Conservation (phyloP, 2,113 vertebrate species). For the Lophura nycthemera region DNA sequence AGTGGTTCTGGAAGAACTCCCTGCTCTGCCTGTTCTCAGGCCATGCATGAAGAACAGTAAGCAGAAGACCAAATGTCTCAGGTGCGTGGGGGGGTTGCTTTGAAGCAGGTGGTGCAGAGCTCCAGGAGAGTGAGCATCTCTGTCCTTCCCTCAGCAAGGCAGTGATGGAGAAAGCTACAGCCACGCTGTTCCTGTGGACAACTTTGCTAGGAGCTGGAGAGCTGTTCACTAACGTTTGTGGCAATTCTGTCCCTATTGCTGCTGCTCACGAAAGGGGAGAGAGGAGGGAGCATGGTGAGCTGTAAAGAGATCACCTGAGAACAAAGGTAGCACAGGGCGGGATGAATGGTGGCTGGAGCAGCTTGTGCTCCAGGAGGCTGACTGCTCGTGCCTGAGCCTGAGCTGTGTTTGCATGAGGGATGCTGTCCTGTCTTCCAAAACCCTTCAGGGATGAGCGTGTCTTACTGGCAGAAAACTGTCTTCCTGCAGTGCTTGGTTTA, state of each 20-base stretch:
- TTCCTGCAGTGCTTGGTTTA: background rate
- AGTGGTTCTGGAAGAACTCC: background rate
- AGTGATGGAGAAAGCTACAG: background rate
- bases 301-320: background rate
- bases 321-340: background rate
- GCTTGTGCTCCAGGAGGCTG: background rate
- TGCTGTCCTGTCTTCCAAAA: background rate
- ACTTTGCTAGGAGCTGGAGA: background rate
- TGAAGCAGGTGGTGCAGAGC: background rate
- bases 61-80: background rate
- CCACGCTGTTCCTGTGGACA: background rate
- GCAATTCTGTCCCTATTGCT: background rate
- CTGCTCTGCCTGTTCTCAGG: background rate
- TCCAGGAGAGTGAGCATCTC: background rate
- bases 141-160: background rate
- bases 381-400: background rate
- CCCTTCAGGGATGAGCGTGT: rapidly evolving
- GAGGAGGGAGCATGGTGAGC: background rate
- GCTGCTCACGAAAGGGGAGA: background rate
- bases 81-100: background rate
- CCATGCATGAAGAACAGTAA: rapidly evolving
- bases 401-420: rapidly evolving
- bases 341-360: background rate
- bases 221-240: background rate
- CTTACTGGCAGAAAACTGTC: background rate